These are phyloP conservation scores for Numenius phaeopus DNA, from an alignment of 2,797 vertebrate species.

Conservation along the genomic window DNA sequence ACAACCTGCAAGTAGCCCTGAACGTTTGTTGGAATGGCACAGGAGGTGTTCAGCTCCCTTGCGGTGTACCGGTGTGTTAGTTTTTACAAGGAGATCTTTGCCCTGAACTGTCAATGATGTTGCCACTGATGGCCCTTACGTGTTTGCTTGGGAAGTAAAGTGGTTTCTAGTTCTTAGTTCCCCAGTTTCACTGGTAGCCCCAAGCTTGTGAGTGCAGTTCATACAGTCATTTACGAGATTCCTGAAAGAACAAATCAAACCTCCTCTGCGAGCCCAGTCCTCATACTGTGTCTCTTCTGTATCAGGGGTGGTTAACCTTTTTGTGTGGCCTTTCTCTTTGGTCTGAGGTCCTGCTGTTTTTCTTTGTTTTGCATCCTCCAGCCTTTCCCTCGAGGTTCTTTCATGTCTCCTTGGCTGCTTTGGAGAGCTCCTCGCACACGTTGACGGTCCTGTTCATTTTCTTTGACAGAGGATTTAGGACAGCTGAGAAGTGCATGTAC, in stretches of 20 bases:
- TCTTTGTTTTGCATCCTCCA: neutral
- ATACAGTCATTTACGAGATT: neutral
- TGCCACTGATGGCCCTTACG: fast-evolving
- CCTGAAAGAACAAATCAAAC: neutral
- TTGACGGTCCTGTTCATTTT: neutral
- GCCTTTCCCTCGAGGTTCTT: neutral
- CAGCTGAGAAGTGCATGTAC: neutral
- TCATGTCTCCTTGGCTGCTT: neutral
- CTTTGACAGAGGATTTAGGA: neutral
- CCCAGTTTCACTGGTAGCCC: neutral
- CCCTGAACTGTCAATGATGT: neutral
- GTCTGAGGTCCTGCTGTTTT: neutral
- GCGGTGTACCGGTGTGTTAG: fast-evolving
- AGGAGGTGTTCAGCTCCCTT: neutral
- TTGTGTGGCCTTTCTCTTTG: neutral
- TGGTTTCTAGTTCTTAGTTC: neutral
- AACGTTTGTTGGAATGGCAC: fast-evolving
- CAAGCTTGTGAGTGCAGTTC: neutral
- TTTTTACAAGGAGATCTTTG: neutral
- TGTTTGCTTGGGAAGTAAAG: neutral
- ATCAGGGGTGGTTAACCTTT: neutral
- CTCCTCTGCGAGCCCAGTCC: neutral
- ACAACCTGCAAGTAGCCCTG: neutral
- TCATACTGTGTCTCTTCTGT: neutral
- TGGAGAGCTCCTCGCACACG: neutral